phyloP scores from a whole-genome alignment of 2,888 invertebrate genomes.

The Nomada flava region DNA sequence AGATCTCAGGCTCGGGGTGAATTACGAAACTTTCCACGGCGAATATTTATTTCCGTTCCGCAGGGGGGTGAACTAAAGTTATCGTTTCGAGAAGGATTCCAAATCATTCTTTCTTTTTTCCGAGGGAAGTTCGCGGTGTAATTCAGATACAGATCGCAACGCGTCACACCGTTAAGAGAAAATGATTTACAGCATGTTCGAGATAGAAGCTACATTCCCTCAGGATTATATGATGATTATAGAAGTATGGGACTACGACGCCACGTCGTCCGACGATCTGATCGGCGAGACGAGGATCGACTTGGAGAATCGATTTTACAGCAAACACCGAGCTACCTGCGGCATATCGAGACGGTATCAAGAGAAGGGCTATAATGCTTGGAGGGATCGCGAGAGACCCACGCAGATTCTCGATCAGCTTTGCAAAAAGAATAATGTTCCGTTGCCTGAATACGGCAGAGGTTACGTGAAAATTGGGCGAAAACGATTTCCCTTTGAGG shows the following conservation, averaged over 20 bases:
- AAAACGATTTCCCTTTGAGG: constrained; percentile 78
- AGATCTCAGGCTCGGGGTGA: background rate
- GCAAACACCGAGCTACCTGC: constrained; percentile 91
- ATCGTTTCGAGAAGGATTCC: too few species aligned
- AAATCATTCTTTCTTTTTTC: background rate
- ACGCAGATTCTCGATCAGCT: constrained; percentile 89
- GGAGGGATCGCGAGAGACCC: constrained; percentile 92
- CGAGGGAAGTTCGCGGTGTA: background rate
- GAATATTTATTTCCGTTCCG: background rate
- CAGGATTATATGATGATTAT: constrained; percentile 91
- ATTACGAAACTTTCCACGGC: background rate
- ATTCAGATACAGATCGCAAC: background rate
- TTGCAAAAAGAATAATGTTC: constrained; percentile 89
- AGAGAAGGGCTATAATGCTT: constrained; percentile 88
- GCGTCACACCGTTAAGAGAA: background rate
- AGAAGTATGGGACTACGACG: constrained; percentile 91
- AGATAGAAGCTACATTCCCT: constrained; percentile 90
- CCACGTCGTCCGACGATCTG: constrained; percentile 89
- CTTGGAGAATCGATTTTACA: constrained; percentile 94
- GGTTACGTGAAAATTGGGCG: constrained; percentile 86
- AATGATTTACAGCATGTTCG: constrained; percentile 87
- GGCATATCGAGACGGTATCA: constrained; percentile 90
- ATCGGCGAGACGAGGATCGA: constrained; percentile 95
- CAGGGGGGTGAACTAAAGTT: too few species aligned
- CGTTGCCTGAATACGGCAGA: constrained; percentile 85